Evolutionary conservation across 2,113 vertebrate species (phyloP).

Genomic region (Psilopsiagon aymara): DNA sequence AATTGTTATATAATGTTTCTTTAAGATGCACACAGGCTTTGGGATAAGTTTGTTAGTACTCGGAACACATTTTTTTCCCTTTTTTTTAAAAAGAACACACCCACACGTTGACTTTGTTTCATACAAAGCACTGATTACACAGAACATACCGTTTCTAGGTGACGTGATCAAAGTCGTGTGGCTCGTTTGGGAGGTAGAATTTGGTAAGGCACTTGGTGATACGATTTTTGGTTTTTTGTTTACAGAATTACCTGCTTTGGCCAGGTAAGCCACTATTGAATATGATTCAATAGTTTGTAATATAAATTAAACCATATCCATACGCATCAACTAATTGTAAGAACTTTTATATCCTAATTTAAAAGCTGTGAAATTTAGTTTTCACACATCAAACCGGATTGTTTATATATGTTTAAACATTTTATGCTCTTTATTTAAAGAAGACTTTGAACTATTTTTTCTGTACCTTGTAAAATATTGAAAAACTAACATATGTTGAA

Average conservation of each 20-base stretch:
- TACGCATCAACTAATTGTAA: conserved; percentile 83
- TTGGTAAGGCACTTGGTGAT: conserved; percentile 77
- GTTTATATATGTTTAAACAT: conserved; percentile 88
- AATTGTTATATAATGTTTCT: conserved; percentile 77
- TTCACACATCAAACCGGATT: conserved; percentile 89
- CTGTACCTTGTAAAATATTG: conserved; percentile 94
- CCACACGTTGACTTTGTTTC: conserved; percentile 74
- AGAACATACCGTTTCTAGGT: conserved; percentile 69
- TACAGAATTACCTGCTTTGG: conserved; percentile 86
- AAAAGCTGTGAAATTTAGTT: conserved; percentile 86
- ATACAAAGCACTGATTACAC: conserved; percentile 77
- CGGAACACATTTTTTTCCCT: conserved; percentile 72
- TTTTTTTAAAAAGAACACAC: conserved; percentile 57
- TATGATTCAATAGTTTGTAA: conserved; percentile 89
- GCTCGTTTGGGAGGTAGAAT: conserved; percentile 69
- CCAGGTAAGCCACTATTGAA: conserved; percentile 85
- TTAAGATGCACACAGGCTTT: conserved; percentile 80
- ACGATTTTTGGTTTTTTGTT: conserved; percentile 85
- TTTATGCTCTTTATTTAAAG: conserved; percentile 97
- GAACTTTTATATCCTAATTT: conserved; percentile 89
- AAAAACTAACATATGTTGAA: conserved; percentile 92
- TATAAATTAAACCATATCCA: conserved; percentile 85
- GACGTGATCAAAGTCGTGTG: conserved; percentile 75
- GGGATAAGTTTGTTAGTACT: conserved; percentile 83
- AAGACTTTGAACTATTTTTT: conserved; percentile 94